phyloP scores from a whole-genome alignment of 2,113 vertebrate species.

The Acanthisitta chloris region DNA sequence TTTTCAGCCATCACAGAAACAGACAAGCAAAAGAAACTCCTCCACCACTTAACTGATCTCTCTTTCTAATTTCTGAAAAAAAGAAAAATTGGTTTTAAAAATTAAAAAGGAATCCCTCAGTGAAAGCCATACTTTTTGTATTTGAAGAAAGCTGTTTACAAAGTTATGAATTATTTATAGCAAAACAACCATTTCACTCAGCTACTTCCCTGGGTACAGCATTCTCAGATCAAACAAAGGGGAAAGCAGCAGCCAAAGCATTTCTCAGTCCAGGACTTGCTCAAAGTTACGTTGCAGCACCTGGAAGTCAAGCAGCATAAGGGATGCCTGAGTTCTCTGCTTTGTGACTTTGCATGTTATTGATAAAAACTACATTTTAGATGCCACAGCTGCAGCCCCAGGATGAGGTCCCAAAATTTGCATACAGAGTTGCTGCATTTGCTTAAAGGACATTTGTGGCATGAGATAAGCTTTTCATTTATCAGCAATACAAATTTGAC shows the following conservation, averaged over 20 bases:
- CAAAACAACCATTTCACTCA: background rate
- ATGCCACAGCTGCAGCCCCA: background rate
- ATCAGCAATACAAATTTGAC: background rate
- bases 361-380: background rate
- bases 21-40: background rate
- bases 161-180: slow-evolving; percentile 37
- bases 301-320: background rate
- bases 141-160: slow-evolving; percentile 16
- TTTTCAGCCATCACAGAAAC: slow-evolving; percentile 8
- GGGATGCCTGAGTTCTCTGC: background rate
- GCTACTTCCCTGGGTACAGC: background rate
- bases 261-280: background rate
- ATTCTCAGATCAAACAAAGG: background rate
- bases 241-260: background rate
- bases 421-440: background rate
- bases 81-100: background rate
- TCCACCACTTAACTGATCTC: background rate
- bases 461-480: background rate
- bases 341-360: background rate
- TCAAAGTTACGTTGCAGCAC: background rate
- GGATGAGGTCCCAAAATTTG: background rate
- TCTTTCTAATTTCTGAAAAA: background rate
- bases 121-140: background rate
- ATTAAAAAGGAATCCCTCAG: background rate
- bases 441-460: background rate